These are phyloP conservation scores for Diaphora mendica DNA, from an alignment of 2,888 invertebrate species.

Conservation along the genomic window DNA sequence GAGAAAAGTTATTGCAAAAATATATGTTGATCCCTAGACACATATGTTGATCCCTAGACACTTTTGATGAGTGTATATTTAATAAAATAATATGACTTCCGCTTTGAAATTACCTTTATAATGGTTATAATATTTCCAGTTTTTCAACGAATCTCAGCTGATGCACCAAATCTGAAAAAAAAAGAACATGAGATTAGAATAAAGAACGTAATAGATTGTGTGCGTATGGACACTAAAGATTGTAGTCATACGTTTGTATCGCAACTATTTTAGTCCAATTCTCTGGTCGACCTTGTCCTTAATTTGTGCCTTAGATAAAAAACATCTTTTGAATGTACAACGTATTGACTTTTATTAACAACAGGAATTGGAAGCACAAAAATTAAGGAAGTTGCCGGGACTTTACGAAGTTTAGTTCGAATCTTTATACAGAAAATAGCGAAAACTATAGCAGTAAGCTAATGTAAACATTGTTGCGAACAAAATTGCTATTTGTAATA, in stretches of 20 bases:
- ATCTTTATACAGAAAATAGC: neutral
- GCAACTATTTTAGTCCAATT: constrained; percentile 43
- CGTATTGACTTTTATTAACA: constrained; percentile 9
- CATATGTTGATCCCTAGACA: no score
- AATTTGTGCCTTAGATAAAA: constrained; percentile 50
- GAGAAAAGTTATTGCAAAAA: no score
- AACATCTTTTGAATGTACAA: constrained; percentile 28
- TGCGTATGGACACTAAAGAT: constrained; percentile 6
- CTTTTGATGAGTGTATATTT: no score
- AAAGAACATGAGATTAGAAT: constrained; percentile 20
- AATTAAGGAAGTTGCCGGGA: neutral
- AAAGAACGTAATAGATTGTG: neutral
- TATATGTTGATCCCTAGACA: no score
- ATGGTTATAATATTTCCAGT: constrained; percentile 60
- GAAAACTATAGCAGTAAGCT: constrained; percentile 19
- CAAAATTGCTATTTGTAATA: constrained; percentile 41
- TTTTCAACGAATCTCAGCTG: constrained; percentile 36
- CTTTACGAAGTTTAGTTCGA: neutral
- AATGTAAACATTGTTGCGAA: constrained; percentile 34
- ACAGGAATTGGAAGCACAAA: constrained; percentile 1
- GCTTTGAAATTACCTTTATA: constrained; percentile 45
- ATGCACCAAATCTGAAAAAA: constrained; percentile 60
- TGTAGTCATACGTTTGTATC: constrained; percentile 35
- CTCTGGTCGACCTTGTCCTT: constrained; percentile 55
- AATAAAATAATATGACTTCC: neutral